Base-by-base conservation (phyloP, 1,140 invertebrate genomes). In the Elysia chlorotica region DNA sequence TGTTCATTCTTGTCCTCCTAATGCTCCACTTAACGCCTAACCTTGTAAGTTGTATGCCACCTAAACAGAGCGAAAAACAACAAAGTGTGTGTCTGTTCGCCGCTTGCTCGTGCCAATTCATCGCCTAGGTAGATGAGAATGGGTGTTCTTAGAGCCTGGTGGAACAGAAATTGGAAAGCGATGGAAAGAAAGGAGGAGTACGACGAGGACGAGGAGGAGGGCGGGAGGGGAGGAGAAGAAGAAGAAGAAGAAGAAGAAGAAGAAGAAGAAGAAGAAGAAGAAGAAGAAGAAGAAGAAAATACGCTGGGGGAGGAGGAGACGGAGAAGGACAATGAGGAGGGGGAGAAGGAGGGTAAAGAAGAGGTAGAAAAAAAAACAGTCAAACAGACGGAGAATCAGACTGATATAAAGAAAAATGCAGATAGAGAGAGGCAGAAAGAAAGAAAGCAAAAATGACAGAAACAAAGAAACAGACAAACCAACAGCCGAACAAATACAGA, bases 401-500 rank as follows among this genome's bases (percentile, higher is more conserved):
- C 35, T 33, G 5, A 25, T 0, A n/a, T 35, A 28, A 56, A n/a
- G 33, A 19, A 59, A 35, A 28, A 65, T 28, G 33, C 14, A 4
- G 28, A 65, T 14, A 65, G 33, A 35, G n/a, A 48, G 30, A 35
- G 10, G n/a, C 2, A 53, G 38, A 56, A 59, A 31, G n/a, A 66
- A 19, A 30, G 25, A 41, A 4, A 63, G 71, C 35, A 41, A 35
- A 14, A 38, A 30, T 23, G 31, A 35, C 17, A 59, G 41, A 68
- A 48, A 61, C 31, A 68, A 37, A 68, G 25, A 41, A 54, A 74
- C 36, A 59, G 21, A 61, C 21, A 68, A 56, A 56, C 2, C 30
- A 38, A 33, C 35, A 61, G 25, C 23, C 10, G 48, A 38, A 41
- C 19, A 38, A 21, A 54, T 48, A 48, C 10, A 48, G 41, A 48